These are phyloP conservation scores for Pagetopsis macropterus DNA, from an alignment of 2,797 vertebrate species.

Conservation along the genomic window DNA sequence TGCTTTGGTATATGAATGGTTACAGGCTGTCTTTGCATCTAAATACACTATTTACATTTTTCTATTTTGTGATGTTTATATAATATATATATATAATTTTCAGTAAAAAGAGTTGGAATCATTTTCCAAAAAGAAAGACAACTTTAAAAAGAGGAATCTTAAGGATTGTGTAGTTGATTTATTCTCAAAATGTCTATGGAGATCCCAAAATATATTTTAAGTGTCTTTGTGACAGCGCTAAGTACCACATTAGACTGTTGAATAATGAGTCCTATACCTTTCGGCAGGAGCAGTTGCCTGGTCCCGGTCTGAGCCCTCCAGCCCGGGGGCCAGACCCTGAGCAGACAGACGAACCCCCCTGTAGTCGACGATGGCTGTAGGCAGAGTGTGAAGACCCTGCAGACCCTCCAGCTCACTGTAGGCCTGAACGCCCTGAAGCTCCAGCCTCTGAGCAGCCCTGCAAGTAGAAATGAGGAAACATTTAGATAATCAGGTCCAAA, in stretches of 20 bases:
- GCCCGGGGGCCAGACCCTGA: constrained; percentile 86
- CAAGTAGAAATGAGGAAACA: constrained; percentile 8
- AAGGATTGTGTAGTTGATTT: too few relatives aligned
- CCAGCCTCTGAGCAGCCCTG: constrained; percentile 78
- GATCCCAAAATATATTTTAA: too few relatives aligned
- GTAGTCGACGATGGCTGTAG: constrained; percentile 87
- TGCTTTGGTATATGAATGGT: too few relatives aligned
- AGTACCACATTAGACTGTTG: background rate
- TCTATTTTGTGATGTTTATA: too few relatives aligned
- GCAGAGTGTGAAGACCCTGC: constrained; percentile 84
- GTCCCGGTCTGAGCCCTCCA: constrained; percentile 79
- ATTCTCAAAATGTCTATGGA: too few relatives aligned
- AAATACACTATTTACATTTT: too few relatives aligned
- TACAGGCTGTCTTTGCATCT: too few relatives aligned
- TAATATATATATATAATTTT: too few relatives aligned
- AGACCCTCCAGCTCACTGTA: constrained; percentile 81
- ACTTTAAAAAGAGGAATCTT: too few relatives aligned
- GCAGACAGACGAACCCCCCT: constrained; percentile 86
- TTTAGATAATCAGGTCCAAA: constrained; percentile 1
- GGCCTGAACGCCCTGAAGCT: constrained; percentile 80
- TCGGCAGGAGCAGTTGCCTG: constrained; percentile 55
- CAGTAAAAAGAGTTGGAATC: too few relatives aligned
- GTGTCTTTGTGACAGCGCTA: too few relatives aligned
- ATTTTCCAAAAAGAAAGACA: too few relatives aligned
- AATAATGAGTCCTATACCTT: constrained; percentile 50